phyloP scores from a whole-genome alignment of 2,797 vertebrate species.

The Amniataba percoides region DNA sequence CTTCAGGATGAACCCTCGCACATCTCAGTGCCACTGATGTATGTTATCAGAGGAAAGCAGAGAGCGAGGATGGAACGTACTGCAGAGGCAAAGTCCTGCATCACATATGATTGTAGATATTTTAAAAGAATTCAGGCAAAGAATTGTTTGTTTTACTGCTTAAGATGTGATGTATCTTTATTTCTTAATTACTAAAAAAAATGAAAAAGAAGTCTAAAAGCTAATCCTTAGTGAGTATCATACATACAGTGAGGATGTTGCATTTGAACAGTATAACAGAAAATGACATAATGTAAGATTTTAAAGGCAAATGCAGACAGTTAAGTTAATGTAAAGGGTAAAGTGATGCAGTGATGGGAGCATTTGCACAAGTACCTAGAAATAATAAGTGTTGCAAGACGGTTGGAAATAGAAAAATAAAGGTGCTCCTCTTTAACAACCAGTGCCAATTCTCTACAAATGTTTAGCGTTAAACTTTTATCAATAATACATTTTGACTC shows the following conservation, averaged over 20 bases:
- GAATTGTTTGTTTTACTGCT: neutral
- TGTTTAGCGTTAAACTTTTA: neutral
- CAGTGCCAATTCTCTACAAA: neutral
- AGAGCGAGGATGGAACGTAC: neutral
- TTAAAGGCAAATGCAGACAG: neutral
- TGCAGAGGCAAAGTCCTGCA: neutral
- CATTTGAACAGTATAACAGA: neutral
- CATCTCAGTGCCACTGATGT: conserved; percentile 27
- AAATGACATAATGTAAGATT: neutral
- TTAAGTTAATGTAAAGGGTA: neutral
- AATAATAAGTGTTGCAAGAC: neutral
- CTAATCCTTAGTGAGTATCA: neutral
- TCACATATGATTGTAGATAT: neutral
- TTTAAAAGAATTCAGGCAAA: conserved; percentile 1
- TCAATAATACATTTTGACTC: neutral
- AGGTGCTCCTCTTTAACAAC: neutral
- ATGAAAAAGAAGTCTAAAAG: neutral
- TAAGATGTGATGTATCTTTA: neutral
- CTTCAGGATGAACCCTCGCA: conserved; percentile 59
- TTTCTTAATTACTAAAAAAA: neutral
- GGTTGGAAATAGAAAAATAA: neutral
- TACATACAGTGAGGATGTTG: neutral
- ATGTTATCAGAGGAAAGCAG: conserved; percentile 31
- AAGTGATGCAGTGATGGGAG: neutral
- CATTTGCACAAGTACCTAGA: neutral